phyloP scores from a whole-genome alignment of 2,113 vertebrate genomes.

The Cephalopholis sonnerati region DNA sequence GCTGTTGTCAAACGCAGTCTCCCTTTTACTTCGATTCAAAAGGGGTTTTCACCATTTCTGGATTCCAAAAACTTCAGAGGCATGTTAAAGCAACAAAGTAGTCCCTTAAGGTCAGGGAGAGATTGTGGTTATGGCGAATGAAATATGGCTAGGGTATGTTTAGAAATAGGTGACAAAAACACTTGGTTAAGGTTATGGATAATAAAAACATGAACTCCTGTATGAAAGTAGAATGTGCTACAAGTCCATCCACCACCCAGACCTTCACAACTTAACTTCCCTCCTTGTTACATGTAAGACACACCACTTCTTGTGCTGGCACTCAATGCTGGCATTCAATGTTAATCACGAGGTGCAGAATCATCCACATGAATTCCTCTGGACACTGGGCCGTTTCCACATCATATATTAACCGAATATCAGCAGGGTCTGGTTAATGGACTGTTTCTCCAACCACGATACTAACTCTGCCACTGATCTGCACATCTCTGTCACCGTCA shows the following conservation, averaged over 20 bases:
- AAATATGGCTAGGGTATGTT: neutral
- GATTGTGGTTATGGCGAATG: neutral
- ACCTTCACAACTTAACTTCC: neutral
- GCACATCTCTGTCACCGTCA: conserved; percentile 64
- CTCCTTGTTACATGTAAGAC: neutral
- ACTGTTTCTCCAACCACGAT: conserved; percentile 56
- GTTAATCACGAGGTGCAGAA: neutral
- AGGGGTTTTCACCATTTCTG: too few relatives aligned
- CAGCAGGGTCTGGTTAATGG: conserved; percentile 55
- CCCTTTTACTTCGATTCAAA: too few relatives aligned
- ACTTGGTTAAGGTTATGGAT: neutral
- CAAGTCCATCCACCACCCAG: neutral
- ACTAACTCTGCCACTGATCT: conserved; percentile 60
- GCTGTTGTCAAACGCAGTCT: too few relatives aligned
- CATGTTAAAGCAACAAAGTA: too few relatives aligned
- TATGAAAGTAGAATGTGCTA: neutral
- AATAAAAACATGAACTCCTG: neutral
- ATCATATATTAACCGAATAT: conserved; percentile 32
- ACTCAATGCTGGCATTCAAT: neutral
- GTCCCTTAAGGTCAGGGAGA: too few relatives aligned
- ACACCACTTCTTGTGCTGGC: neutral
- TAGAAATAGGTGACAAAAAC: neutral
- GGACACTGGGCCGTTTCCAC: conserved; percentile 23
- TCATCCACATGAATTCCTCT: neutral
- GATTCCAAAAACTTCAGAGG: too few relatives aligned